phyloP scores from a whole-genome alignment of 1,140 invertebrate genomes.

The Brachionus angularis region DNA sequence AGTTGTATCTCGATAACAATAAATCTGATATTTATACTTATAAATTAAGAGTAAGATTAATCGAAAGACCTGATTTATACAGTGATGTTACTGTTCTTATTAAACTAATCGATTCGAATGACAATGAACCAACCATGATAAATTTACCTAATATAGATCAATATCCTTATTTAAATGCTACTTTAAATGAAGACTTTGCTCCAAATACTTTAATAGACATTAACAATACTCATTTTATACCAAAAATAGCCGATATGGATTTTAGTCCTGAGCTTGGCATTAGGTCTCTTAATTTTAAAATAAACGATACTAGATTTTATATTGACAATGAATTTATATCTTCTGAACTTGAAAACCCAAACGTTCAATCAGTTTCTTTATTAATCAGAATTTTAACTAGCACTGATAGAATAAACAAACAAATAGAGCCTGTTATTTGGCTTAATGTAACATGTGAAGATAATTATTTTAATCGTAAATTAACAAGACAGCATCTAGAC shows the following conservation, averaged over 20 bases:
- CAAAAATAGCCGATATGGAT: conserved; percentile 15
- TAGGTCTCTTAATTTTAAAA: background rate
- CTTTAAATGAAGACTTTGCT: conserved; percentile 20
- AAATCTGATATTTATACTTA: conserved; percentile 23
- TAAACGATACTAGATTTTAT: conserved; percentile 42
- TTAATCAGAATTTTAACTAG: conserved; percentile 14
- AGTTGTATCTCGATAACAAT: conserved; percentile 8
- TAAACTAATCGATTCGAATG: conserved; percentile 38
- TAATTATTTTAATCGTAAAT: conserved; percentile 42
- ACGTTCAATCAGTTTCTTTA: background rate
- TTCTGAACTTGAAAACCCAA: background rate
- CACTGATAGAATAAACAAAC: background rate
- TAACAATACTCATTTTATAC: conserved; percentile 15
- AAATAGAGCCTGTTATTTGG: conserved; percentile 11
- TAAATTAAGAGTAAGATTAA: conserved; percentile 16
- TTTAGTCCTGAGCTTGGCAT: conserved; percentile 37
- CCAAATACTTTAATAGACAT: conserved; percentile 36
- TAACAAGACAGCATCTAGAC: too few relatives aligned
- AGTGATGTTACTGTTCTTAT: conserved; percentile 7
- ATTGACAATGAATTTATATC: conserved; percentile 37
- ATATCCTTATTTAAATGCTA: background rate
- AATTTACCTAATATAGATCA: background rate
- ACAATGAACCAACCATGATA: background rate
- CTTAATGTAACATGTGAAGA: conserved; percentile 42
- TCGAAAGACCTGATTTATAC: conserved; percentile 21